A percentile compares a stretch with the other conserved stretches of the same genome.
phyloP scores from a whole-genome alignment of 1,140 invertebrate species.

The Micrasema longulum region DNA sequence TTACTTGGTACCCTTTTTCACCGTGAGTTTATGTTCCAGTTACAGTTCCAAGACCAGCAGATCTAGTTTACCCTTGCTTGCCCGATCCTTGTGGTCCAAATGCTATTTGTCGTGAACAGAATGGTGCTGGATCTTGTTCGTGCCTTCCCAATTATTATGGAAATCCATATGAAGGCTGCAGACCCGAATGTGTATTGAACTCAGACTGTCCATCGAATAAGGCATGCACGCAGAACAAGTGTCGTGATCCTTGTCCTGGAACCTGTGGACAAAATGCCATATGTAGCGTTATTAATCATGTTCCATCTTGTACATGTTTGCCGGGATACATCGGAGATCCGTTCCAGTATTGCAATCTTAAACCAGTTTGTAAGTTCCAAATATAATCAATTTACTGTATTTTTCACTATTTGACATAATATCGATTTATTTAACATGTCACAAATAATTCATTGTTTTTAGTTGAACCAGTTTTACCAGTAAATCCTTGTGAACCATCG shows the following conservation, averaged over 20 bases:
- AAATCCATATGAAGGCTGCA: conserved; percentile 68
- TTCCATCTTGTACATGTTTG: conserved; percentile 81
- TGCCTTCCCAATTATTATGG: conserved; percentile 69
- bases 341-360: conserved; percentile 71
- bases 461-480: conserved; percentile 57
- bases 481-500: conserved; percentile 74
- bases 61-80: conserved; percentile 58
- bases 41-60: conserved; percentile 58
- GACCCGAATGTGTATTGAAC: conserved; percentile 68
- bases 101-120: conserved; percentile 70
- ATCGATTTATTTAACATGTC: neutral
- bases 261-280: conserved; percentile 80
- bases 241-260: conserved; percentile 77
- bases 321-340: conserved; percentile 79
- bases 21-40: conserved; percentile 57
- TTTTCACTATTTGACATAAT: neutral
- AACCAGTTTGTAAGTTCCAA: conserved; percentile 31
- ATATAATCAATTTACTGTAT: conserved; percentile 47
- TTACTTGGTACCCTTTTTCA: conserved; percentile 45
- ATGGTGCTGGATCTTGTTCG: conserved; percentile 68
- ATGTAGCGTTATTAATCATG: conserved; percentile 80
- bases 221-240: conserved; percentile 78
- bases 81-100: conserved; percentile 67
- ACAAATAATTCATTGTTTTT: conserved; percentile 7
- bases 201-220: conserved; percentile 73